Evolutionary conservation across 1,140 invertebrate species (phyloP), one percentile per base, ranked within the genome.

Genomic region (Drosophila truncata): DNA sequence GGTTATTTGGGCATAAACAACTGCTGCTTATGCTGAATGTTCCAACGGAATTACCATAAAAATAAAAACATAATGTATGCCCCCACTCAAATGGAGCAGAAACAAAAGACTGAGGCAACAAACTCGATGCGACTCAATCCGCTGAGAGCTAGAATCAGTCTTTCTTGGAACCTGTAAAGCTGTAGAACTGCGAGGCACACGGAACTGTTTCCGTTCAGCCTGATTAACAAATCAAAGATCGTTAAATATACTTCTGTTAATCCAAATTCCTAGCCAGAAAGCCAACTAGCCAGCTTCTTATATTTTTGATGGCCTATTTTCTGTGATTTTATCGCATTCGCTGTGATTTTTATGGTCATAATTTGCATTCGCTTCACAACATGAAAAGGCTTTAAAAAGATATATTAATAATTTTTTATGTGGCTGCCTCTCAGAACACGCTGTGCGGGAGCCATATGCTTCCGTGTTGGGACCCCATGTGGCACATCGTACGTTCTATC

Each of bases 21-120:
- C 42, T 20, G 16, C 16, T 71, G 65, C 20, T 70, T 54, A 67
- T 69, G 62, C 18, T 42, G 16, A 14, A 11, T 25, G 44, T 49
- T 69, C 39, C 31, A 6, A 27, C 6, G 14, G n/a, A 20, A 75
- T 49, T 75, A 58, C 23, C 60, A 75, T 76, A 76, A 44, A 16
- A 44, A 75, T 76, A 76, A 76, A 76, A 44, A 16, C 50, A 75
- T 76, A 76, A 76, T 57, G 42, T 58, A 64, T 58, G 71, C 37
- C 23, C 33, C 23, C 41, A 75, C 39, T 39, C 66, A 64, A 66
- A 42, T 50, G 50, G 72, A 54, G 42, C 52, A 31, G 25, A 33
- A 69, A 60, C 69, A 72, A 72, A 72, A 78, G 79, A 86, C 55
- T 81, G 50, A 73, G 66, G 71, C 65, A 72, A 79, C 71, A 60